These are phyloP conservation scores for Harpagoxenus sublaevis DNA, from an alignment of 2,888 invertebrate species.

Conservation along the genomic window DNA sequence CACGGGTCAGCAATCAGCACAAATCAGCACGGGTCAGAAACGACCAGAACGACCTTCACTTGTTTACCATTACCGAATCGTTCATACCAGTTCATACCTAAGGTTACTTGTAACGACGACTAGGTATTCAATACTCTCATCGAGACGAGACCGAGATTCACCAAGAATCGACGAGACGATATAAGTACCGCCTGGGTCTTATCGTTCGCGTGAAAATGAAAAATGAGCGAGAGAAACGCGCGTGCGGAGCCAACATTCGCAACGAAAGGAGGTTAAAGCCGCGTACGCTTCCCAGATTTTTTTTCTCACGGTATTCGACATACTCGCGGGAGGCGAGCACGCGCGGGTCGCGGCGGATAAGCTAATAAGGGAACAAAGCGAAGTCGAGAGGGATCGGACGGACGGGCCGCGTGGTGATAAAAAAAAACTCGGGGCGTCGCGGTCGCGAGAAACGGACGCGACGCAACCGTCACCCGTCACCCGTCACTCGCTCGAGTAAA, in stretches of 20 bases:
- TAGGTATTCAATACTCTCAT: neutral
- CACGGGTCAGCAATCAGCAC: neutral
- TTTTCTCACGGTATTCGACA: neutral
- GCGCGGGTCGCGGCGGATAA: neutral
- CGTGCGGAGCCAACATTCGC: neutral
- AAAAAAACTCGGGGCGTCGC: neutral
- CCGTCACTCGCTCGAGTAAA: slow-evolving; percentile 3
- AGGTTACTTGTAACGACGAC: neutral
- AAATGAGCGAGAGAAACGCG: neutral
- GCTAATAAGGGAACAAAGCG: neutral
- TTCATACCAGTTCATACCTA: neutral
- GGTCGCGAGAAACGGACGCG: neutral
- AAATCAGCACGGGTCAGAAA: neutral
- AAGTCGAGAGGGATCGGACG: neutral
- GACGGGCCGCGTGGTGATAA: too few relatives aligned
- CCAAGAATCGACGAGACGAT: neutral
- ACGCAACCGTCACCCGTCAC: neutral
- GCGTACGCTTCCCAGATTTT: neutral
- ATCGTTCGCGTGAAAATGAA: too few relatives aligned
- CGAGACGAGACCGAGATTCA: neutral
- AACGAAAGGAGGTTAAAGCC: slow-evolving; percentile 5
- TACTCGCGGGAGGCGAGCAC: neutral
- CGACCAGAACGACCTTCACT: neutral
- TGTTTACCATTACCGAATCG: neutral
- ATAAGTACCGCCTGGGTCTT: too few relatives aligned